Percentiles rank a stretch among this genome's conserved stretches.
Conservation (phyloP, 1,140 invertebrate genomes). For the Tetraneura akinire region DNA sequence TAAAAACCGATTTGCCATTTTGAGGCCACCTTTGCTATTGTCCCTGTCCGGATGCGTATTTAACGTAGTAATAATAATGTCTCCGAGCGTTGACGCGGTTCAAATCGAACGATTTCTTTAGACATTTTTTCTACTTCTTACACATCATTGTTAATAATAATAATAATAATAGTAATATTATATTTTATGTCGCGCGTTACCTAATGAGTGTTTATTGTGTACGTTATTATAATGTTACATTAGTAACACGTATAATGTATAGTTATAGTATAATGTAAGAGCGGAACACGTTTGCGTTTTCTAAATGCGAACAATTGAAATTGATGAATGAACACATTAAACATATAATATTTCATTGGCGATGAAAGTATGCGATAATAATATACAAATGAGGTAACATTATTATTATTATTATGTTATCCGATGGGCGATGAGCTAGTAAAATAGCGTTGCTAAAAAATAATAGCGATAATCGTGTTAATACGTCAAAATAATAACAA, state of each 20-base stretch:
- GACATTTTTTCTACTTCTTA: slow-evolving; percentile 1
- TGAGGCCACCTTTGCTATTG: too few relatives aligned
- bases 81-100: background rate
- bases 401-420: background rate
- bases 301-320: slow-evolving; percentile 24
- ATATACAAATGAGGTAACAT: background rate
- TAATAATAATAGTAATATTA: slow-evolving; percentile 5
- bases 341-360: background rate
- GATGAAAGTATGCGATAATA: slow-evolving; percentile 7
- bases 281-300: background rate
- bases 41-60: too few relatives aligned
- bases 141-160: background rate
- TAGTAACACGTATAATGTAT: slow-evolving; percentile 16
- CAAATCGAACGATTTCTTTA: background rate
- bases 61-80: too few relatives aligned
- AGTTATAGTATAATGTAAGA: slow-evolving; percentile 19
- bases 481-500: too few relatives aligned
- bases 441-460: too few relatives aligned
- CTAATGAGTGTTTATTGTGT: background rate
- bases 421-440: too few relatives aligned
- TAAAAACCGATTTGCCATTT: too few relatives aligned
- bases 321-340: slow-evolving; percentile 20
- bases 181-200: slow-evolving; percentile 2
- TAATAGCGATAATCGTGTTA: too few relatives aligned
- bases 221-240: background rate